Conservation (phyloP, 2,888 invertebrate genomes). For the Lapara coniferarum region DNA sequence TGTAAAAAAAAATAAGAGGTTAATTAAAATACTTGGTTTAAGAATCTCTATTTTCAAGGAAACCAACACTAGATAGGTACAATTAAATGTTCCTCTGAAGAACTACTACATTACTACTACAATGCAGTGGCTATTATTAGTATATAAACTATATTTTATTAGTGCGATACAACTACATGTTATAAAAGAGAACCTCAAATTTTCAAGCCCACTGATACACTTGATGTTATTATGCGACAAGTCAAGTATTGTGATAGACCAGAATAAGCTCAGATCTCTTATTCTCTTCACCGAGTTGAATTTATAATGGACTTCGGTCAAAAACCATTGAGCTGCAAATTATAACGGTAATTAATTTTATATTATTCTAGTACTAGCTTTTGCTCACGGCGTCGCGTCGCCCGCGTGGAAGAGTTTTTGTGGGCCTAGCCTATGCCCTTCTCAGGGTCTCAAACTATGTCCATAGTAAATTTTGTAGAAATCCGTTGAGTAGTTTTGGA, state of each 20-base stretch:
- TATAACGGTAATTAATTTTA: neutral
- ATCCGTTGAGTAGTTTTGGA: no score
- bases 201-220: constrained; percentile 79
- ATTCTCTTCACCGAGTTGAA: constrained; percentile 82
- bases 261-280: constrained; percentile 81
- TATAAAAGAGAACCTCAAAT: constrained; percentile 66
- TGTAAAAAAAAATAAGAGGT: neutral
- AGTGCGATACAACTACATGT: neutral
- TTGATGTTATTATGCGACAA: constrained; percentile 85
- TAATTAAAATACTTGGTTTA: neutral
- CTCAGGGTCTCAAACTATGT: no score
- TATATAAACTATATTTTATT: neutral
- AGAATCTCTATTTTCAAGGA: no score
- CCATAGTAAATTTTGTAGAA: no score
- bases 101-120: no score
- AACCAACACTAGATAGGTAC: no score
- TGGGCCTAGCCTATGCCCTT: no score
- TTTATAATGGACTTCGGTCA: constrained; percentile 85
- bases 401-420: no score
- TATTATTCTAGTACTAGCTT: no score
- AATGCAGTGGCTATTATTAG: no score
- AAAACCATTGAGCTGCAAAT: constrained; percentile 80
- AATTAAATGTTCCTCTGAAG: no score
- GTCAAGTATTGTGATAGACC: constrained; percentile 85
- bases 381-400: no score